Percentiles rank a stretch among this genome's conserved stretches.
phyloP scores from a whole-genome alignment of 1,140 invertebrate genomes.

The Rhynchophorus ferrugineus region DNA sequence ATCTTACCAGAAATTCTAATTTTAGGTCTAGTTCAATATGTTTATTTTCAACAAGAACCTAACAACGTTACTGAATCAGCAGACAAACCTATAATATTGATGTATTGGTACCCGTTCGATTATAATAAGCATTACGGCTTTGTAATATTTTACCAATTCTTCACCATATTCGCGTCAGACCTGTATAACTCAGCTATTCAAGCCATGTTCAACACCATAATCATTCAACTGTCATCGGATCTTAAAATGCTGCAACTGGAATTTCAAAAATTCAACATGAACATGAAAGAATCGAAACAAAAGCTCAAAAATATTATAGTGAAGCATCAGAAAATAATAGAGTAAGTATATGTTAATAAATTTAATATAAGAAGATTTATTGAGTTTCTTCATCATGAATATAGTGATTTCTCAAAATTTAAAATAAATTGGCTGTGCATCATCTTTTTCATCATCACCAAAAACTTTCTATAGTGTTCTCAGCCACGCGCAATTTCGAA shows the following conservation, averaged over 20 bases:
- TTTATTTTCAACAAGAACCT: neutral
- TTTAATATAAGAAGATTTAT: too few relatives aligned
- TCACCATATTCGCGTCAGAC: neutral
- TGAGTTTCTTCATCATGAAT: too few relatives aligned
- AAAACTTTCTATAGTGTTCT: too few relatives aligned
- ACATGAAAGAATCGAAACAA: neutral
- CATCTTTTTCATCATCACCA: too few relatives aligned
- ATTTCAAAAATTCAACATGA: neutral
- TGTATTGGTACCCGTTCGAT: slow-evolving; percentile 11
- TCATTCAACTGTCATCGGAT: neutral
- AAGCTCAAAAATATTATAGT: neutral
- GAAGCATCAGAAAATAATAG: slow-evolving; percentile 3
- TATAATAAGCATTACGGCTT: neutral
- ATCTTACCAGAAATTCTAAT: too few relatives aligned
- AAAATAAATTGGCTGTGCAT: too few relatives aligned
- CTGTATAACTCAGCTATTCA: slow-evolving; percentile 2
- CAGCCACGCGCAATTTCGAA: too few relatives aligned
- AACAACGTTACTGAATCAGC: neutral
- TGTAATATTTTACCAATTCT: slow-evolving; percentile 3
- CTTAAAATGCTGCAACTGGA: slow-evolving; percentile 1
- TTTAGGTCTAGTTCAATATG: slow-evolving; percentile 1
- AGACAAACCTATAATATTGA: neutral
- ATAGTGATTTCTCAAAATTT: too few relatives aligned
- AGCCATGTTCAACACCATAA: slow-evolving; percentile 1
- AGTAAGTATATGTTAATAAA: too few relatives aligned